Percentiles rank a stretch among this genome's conserved stretches.
Conservation (phyloP, 2,888 invertebrate genomes). For the Xestia ashworthii region DNA sequence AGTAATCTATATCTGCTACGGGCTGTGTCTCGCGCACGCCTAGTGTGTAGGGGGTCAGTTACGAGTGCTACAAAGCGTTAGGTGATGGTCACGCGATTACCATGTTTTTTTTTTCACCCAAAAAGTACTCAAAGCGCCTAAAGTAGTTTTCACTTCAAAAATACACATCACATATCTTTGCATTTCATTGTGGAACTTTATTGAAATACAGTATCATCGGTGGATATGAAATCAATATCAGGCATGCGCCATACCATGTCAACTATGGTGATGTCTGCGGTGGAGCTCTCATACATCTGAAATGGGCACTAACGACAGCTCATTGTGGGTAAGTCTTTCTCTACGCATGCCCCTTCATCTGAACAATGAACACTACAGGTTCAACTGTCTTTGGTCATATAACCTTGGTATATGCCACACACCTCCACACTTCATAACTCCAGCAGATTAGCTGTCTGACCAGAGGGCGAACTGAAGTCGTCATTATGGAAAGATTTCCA, state of each 20-base stretch:
- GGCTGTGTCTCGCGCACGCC: too few species aligned
- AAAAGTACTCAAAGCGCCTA: too few species aligned
- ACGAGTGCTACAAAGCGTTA: too few species aligned
- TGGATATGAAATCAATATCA: conserved; percentile 76
- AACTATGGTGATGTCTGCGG: conserved; percentile 84
- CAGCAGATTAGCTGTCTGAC: background rate
- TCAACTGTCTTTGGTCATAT: background rate
- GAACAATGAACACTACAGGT: background rate
- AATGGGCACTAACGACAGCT: conserved; percentile 82
- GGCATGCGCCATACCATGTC: conserved; percentile 79
- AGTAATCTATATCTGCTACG: too few species aligned
- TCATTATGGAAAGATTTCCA: background rate
- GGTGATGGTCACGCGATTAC: too few species aligned
- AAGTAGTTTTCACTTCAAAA: too few species aligned
- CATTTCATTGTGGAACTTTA: background rate
- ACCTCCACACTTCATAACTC: background rate
- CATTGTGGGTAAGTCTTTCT: conserved; percentile 81
- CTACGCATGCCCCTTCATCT: too few species aligned
- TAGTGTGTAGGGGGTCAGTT: too few species aligned
- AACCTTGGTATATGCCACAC: background rate
- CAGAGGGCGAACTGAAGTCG: background rate
- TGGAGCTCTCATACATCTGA: conserved; percentile 76
- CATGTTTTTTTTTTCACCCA: too few species aligned
- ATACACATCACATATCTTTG: background rate
- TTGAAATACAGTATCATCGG: conserved; percentile 77